Evolutionary conservation across 2,797 vertebrate genomes (phyloP).

Genomic region (Malurus leucopterus): DNA sequence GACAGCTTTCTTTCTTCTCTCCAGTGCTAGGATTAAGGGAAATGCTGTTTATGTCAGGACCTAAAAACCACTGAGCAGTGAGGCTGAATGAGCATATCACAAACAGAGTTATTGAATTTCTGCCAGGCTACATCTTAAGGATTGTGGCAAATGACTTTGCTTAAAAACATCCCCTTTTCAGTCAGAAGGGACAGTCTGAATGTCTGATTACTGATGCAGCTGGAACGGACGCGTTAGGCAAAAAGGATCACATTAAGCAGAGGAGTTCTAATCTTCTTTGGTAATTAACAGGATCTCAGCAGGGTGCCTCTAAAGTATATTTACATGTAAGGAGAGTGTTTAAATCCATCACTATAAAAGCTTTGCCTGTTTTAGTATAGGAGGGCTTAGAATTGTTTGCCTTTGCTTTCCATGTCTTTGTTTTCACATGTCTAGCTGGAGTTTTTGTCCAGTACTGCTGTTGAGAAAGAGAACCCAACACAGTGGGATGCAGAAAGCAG

Average conservation of each 20-base stretch:
- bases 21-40: slow-evolving; percentile 42
- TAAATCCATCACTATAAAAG: slow-evolving; percentile 32
- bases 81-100: slow-evolving; percentile 67
- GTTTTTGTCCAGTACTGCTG: slow-evolving; percentile 46
- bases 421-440: slow-evolving; percentile 49
- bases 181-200: slow-evolving; percentile 70
- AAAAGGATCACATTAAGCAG: slow-evolving; percentile 55
- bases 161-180: slow-evolving; percentile 76
- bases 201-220: slow-evolving; percentile 66
- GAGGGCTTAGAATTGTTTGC: slow-evolving; percentile 25
- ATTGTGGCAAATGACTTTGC: slow-evolving; percentile 71
- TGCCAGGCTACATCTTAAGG: slow-evolving; percentile 79
- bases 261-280: slow-evolving; percentile 71
- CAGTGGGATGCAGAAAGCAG: background rate
- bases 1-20: slow-evolving; percentile 35
- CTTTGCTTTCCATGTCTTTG: slow-evolving; percentile 64
- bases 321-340: slow-evolving; percentile 49
- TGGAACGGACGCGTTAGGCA: slow-evolving; percentile 42
- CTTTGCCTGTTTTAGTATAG: background rate
- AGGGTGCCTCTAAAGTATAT: slow-evolving; percentile 62
- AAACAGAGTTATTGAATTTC: slow-evolving; percentile 82
- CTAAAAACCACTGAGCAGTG: slow-evolving; percentile 46
- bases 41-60: slow-evolving; percentile 62
- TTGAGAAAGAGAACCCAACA: slow-evolving; percentile 1
- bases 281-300: slow-evolving; percentile 74